These are phyloP conservation scores for Corythornis vintsioides DNA, from an alignment of 2,113 vertebrate species.

Conservation along the genomic window DNA sequence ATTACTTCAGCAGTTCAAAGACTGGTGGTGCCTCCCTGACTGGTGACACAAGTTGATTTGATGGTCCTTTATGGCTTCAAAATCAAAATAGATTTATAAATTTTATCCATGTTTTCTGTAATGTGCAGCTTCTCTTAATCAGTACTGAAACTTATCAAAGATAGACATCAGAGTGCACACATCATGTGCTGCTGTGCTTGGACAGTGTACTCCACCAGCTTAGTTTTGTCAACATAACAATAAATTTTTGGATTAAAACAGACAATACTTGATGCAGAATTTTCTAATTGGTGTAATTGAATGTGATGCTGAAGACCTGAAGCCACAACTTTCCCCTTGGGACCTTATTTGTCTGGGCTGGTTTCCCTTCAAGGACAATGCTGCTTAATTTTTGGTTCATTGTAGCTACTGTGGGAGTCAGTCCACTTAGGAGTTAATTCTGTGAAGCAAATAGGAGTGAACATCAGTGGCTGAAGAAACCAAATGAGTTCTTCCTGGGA, in stretches of 20 bases:
- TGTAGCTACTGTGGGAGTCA: background rate
- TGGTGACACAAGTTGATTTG: background rate
- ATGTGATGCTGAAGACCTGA: background rate
- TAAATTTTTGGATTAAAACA: background rate
- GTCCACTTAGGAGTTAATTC: background rate
- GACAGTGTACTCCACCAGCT: background rate
- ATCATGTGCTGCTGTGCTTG: background rate
- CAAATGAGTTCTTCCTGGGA: background rate
- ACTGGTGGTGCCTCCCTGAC: rapidly evolving
- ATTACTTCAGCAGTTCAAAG: background rate
- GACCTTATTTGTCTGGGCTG: background rate
- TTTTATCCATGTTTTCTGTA: background rate
- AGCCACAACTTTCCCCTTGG: background rate
- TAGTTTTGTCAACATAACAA: background rate
- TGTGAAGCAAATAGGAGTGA: background rate
- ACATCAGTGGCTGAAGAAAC: background rate
- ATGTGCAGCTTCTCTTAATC: background rate
- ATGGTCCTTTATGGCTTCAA: background rate
- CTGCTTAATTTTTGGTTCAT: background rate
- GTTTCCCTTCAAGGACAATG: background rate
- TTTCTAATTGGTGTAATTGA: background rate
- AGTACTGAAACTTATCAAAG: background rate
- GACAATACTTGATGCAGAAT: background rate
- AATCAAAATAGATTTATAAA: background rate
- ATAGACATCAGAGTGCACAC: background rate